Evolutionary conservation across 2,888 invertebrate genomes (phyloP), one percentile per base, ranked within the genome.

Genomic region (Rhagonycha fulva): DNA sequence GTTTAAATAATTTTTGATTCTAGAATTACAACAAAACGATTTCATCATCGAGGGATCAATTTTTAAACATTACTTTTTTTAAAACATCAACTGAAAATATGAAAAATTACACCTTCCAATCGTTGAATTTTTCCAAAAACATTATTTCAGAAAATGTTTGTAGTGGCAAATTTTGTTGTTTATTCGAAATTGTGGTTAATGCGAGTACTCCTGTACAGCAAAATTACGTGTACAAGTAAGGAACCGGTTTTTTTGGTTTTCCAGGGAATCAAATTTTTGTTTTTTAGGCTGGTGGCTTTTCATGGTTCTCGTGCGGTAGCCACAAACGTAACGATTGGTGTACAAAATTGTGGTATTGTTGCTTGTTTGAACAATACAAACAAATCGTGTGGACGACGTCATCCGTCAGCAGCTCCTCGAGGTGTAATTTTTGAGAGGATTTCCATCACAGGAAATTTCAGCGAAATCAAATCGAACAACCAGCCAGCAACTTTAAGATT

Each of bases 271-370:
- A 24, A 0, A 12, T 66, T 66, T 19, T 23, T 0, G n/a, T 4
- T 60, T 79, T 78, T 62, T 69, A 81, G 81, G 76, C 66, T 82
- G 26, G 79, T 71, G 0, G 74, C 80, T 26, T 82, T 80, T 69
- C 75, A 80, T 68, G 82, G 82, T 9, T 70, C 74, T 9, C 78
- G 81, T 28, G 24, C 19, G 4, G 75, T 79, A 9, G 77, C 76
- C 14, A 72, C 19, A 3, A 62, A 60, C 3, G 19, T 72, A 14
- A 73, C 67, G 4, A 80, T 79, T 14, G 82, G 82, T 9, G 68
- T 82, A 11, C 78, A 80, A 24, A 79, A 79, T 23, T 82, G 82
- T 74, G 81, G 81, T 2, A 10, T 82, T 10, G 69, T 82, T 11
- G 79, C 80, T 11, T 82, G 82, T 32, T 24, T 72, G 9, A 78